Evolutionary conservation across 2,797 vertebrate genomes (phyloP).

Genomic region (Myiotriccus ornatus): DNA sequence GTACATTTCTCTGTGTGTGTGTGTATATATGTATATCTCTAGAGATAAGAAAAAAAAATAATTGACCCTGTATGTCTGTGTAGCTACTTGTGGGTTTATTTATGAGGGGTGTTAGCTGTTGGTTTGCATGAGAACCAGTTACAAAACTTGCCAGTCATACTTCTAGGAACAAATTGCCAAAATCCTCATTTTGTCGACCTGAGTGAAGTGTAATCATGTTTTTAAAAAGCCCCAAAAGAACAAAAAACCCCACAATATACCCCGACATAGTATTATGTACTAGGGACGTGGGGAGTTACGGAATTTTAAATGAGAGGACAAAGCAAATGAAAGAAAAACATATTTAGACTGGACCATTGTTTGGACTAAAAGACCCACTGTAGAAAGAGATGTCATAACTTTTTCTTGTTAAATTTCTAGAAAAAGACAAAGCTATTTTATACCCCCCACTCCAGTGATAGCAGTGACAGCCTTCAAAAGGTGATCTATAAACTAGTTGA

Average conservation of each 20-base stretch:
- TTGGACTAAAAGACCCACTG: neutral
- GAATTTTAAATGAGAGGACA: neutral
- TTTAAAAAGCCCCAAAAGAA: neutral
- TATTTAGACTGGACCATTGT: neutral
- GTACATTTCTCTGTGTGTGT: neutral
- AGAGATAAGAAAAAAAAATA: neutral
- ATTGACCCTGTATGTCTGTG: neutral
- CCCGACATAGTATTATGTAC: accelerated
- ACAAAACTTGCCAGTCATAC: neutral
- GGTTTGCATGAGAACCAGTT: neutral
- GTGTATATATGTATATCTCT: neutral
- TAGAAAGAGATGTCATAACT: neutral
- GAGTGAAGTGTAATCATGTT: neutral
- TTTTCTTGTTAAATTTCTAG: neutral
- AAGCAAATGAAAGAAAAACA: neutral
- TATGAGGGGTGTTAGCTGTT: accelerated
- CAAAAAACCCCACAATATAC: neutral
- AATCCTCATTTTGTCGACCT: neutral
- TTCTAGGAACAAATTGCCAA: neutral
- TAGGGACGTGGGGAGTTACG: neutral
- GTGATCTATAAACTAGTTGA: neutral
- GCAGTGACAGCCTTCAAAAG: neutral
- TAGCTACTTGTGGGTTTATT: neutral
- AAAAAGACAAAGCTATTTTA: neutral
- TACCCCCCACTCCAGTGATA: neutral